Percentiles rank a stretch among this genome's conserved stretches.
Evolutionary conservation across 2,888 invertebrate genomes (phyloP).

Genomic region (Mellilla xanthometata): DNA sequence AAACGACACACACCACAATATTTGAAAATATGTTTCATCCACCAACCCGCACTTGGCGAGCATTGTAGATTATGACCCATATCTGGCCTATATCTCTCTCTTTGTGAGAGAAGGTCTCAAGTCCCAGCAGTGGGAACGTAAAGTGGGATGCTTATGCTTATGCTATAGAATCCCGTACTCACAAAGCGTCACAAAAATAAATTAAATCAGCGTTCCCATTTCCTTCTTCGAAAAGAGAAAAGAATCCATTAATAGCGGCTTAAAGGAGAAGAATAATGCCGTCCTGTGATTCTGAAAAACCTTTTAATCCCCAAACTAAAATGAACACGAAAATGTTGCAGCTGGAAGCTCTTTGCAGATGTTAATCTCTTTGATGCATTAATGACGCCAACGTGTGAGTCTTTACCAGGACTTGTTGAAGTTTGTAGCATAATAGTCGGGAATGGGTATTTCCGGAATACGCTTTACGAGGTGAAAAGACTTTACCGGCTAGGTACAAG

Average conservation of each 20-base stretch:
- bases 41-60: no score
- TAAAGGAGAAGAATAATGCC: not conserved
- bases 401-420: slow-evolving; percentile 5
- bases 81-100: no score
- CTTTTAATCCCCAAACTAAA: slow-evolving; percentile 1
- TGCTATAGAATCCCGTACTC: no score
- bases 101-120: no score
- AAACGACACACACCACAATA: no score
- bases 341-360: slow-evolving; percentile 9
- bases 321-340: slow-evolving; percentile 7
- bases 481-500: not conserved
- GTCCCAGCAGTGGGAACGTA: no score
- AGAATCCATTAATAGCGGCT: not conserved
- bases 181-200: no score
- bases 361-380: slow-evolving; percentile 12
- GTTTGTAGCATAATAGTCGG: slow-evolving; percentile 8
- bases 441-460: not conserved
- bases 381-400: slow-evolving; percentile 5
- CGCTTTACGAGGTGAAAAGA: not conserved
- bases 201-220: no score
- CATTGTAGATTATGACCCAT: no score
- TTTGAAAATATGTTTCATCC: no score
- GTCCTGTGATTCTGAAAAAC: slow-evolving; percentile 1
- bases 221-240: no score
- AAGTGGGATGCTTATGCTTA: no score